These are phyloP conservation scores for Diploptera punctata DNA, from an alignment of 2,888 invertebrate genomes.

Conservation along the genomic window DNA sequence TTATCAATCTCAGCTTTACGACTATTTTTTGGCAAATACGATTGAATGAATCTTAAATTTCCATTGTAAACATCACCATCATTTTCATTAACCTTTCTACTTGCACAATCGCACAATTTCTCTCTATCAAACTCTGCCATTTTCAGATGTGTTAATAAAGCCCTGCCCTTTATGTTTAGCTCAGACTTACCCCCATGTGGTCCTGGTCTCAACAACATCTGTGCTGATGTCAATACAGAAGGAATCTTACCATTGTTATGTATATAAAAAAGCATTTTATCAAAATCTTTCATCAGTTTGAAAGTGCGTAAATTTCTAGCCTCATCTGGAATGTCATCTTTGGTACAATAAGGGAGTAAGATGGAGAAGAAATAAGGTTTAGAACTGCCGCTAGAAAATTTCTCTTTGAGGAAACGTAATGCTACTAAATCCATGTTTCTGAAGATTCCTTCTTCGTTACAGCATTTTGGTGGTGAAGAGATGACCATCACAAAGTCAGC, in stretches of 20 bases:
- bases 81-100: neutral
- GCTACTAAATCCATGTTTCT: constrained; percentile 50
- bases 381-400: constrained; percentile 44
- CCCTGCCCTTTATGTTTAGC: neutral
- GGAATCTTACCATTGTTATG: constrained; percentile 4
- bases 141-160: neutral
- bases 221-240: neutral
- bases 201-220: neutral
- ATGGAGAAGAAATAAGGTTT: constrained; percentile 50
- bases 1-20: no score
- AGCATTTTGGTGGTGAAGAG: constrained; percentile 49
- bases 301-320: constrained; percentile 50
- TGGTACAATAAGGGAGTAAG: constrained; percentile 52
- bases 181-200: constrained; percentile 12
- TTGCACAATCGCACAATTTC: neutral
- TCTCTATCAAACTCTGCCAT: neutral
- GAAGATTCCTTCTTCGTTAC: constrained; percentile 45
- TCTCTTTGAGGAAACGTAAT: constrained; percentile 49
- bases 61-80: neutral
- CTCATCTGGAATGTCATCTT: constrained; percentile 51
- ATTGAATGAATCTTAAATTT: no score
- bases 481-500: constrained; percentile 51
- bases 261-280: constrained; percentile 42
- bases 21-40: no score
- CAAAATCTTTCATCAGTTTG: constrained; percentile 50